Conservation (phyloP, 2,797 vertebrate genomes). For the Acanthurus leucopareius region DNA sequence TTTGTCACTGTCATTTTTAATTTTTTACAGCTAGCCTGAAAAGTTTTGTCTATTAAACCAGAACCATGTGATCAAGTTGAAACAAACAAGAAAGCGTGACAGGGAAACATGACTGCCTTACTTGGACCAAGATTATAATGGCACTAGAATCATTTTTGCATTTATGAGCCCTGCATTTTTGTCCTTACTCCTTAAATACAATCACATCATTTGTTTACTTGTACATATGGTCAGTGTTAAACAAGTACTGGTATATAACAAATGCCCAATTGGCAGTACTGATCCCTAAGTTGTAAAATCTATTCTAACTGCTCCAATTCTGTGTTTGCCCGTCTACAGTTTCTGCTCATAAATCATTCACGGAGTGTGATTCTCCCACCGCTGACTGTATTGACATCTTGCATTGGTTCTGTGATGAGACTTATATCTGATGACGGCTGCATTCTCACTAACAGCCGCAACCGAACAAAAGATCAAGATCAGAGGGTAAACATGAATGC, state of each 20-base stretch:
- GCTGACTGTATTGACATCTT: conserved; percentile 36
- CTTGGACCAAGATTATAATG: not conserved
- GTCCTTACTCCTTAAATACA: not conserved
- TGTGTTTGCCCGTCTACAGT: conserved; percentile 21
- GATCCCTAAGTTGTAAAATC: not conserved
- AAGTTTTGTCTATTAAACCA: not conserved
- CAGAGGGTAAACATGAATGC: not conserved
- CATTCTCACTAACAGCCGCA: conserved; percentile 10
- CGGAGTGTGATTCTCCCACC: conserved; percentile 40
- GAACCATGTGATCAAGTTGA: not conserved
- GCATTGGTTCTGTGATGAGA: conserved; percentile 16
- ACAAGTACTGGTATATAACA: not conserved
- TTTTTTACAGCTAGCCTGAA: not conserved
- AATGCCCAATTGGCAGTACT: not conserved
- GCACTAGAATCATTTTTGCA: conserved; percentile 4
- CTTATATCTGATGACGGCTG: conserved; percentile 16
- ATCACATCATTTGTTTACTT: conserved; percentile 2
- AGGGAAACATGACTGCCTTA: not conserved
- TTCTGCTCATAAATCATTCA: conserved; percentile 65
- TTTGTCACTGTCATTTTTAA: not conserved
- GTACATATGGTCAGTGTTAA: not conserved
- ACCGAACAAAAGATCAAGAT: conserved; percentile 11
- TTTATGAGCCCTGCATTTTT: not conserved
- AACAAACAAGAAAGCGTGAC: not conserved
- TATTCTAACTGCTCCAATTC: conserved; percentile 35